Evolutionary conservation across 2,113 vertebrate genomes (phyloP).

Genomic region (Poecile atricapillus): DNA sequence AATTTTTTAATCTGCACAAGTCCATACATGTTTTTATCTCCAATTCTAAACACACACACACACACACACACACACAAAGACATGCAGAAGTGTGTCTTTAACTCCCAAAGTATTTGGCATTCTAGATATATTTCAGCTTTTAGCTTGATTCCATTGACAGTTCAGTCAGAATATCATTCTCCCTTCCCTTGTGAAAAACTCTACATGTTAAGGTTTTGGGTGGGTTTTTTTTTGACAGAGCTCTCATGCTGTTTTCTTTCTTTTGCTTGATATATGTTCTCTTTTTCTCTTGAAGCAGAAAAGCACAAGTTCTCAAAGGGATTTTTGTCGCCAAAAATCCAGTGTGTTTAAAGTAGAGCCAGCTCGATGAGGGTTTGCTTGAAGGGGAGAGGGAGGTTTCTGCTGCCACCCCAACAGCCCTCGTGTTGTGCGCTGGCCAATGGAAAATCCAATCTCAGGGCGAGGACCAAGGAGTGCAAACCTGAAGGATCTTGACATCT

Average conservation of each 20-base stretch:
- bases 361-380: not conserved
- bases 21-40: constrained; percentile 30
- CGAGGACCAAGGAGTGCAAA: not conserved
- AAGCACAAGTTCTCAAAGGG: not conserved
- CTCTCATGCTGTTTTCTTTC: not conserved
- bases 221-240: not conserved
- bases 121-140: not conserved
- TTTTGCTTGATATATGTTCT: not conserved
- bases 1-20: constrained; percentile 42
- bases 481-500: constrained; percentile 2
- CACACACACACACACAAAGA: not conserved
- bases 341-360: not conserved
- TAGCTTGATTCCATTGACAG: constrained; percentile 11
- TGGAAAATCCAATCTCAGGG: not conserved
- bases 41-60: not conserved
- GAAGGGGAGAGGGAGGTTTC: not conserved
- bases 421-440: not conserved
- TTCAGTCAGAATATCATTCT: constrained; percentile 18
- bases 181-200: not conserved
- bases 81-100: not conserved
- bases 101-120: constrained; percentile 12
- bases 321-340: not conserved
- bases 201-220: not conserved
- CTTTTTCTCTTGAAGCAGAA: not conserved
- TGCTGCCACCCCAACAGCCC: not conserved